Evolutionary conservation across 1,140 invertebrate genomes (phyloP).

Genomic region (Chrysomallon squamiferum): DNA sequence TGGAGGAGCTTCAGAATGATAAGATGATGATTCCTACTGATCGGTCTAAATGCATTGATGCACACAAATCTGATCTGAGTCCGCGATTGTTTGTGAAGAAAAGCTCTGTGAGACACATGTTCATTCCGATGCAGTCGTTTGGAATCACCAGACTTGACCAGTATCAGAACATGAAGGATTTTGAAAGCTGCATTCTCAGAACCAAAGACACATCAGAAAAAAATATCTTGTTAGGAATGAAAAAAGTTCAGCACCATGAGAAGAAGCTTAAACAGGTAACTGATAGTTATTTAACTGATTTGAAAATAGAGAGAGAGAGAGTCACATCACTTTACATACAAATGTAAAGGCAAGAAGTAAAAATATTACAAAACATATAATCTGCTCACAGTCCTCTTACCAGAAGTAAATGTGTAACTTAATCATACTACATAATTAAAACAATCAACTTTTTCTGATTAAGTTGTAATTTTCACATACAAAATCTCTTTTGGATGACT

Average conservation of each 20-base stretch:
- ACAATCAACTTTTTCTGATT: too few species aligned
- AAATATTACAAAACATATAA: too few species aligned
- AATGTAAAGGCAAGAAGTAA: too few species aligned
- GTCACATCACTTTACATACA: too few species aligned
- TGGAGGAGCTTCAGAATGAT: conserved; percentile 44
- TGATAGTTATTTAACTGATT: too few species aligned
- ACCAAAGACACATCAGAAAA: conserved; percentile 50
- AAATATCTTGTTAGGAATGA: conserved; percentile 52
- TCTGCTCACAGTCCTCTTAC: too few species aligned
- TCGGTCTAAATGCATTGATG: not conserved
- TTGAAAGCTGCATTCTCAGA: conserved; percentile 49
- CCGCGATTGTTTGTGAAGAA: not conserved
- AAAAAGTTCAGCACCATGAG: conserved; percentile 52
- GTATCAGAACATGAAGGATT: conserved; percentile 45
- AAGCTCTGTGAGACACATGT: conserved; percentile 34
- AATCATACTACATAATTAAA: too few species aligned
- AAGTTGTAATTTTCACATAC: too few species aligned
- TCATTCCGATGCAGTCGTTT: conserved; percentile 44
- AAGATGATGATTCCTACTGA: conserved; percentile 42
- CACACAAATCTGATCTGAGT: not conserved
- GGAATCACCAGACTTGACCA: conserved; percentile 59
- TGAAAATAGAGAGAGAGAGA: too few species aligned
- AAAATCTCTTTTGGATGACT: too few species aligned
- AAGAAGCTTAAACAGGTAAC: conserved; percentile 46
- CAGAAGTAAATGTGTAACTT: too few species aligned